Conservation (phyloP, 2,888 invertebrate species). For the Lasioglossum calceatum region DNA sequence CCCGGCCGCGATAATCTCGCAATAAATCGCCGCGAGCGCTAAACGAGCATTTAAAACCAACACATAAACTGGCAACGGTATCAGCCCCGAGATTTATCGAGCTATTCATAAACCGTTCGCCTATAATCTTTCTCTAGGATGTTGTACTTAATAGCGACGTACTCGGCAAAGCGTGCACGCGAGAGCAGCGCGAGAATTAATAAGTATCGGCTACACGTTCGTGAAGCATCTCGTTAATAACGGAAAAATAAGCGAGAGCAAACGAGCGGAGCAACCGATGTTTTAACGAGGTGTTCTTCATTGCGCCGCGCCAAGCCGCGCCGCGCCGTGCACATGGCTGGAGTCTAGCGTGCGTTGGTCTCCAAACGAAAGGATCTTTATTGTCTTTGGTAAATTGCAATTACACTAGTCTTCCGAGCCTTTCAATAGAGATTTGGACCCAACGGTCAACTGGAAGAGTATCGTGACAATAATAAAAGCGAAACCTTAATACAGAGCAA, state of each 20-base stretch:
- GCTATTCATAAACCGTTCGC: constrained; percentile 65
- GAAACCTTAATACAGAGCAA: no score
- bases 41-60: constrained; percentile 65
- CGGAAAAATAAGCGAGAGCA: constrained; percentile 25
- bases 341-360: background rate
- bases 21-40: constrained; percentile 64
- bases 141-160: constrained; percentile 55
- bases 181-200: constrained; percentile 49
- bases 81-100: constrained; percentile 68
- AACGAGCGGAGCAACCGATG: constrained; percentile 11
- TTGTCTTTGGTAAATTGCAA: background rate
- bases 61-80: constrained; percentile 41
- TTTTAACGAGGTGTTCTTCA: constrained; percentile 27
- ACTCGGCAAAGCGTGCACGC: constrained; percentile 16
- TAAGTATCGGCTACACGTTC: constrained; percentile 42
- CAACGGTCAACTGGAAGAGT: no score
- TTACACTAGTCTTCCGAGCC: no score
- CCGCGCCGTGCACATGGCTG: background rate
- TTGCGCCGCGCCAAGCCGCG: background rate
- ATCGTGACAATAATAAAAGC: no score
- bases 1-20: constrained; percentile 60
- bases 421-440: no score
- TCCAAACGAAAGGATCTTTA: background rate
- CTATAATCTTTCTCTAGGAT: constrained; percentile 62
- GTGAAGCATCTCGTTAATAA: constrained; percentile 51